Evolutionary conservation across 2,797 vertebrate genomes (phyloP).

Genomic region (Moxostoma hubbsi): DNA sequence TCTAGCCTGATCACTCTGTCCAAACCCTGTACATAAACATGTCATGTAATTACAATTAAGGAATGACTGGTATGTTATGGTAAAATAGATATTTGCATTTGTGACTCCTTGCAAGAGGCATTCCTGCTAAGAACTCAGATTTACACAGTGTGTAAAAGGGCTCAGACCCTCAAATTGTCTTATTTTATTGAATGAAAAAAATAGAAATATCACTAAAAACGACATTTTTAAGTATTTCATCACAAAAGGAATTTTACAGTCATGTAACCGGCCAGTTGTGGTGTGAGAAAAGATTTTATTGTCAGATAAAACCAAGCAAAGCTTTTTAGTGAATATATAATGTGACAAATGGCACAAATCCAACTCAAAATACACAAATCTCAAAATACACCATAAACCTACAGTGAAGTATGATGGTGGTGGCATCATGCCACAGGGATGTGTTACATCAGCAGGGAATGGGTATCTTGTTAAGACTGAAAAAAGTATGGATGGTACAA

Average conservation of each 20-base stretch:
- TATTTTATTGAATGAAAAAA: no score
- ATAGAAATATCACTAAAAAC: no score
- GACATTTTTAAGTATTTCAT: no score
- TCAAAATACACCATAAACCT: no score
- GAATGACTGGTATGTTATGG: conserved; percentile 20
- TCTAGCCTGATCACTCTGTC: conserved; percentile 29
- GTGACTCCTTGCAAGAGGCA: not conserved
- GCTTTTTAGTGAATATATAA: no score
- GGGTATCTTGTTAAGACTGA: not conserved
- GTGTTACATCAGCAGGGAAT: not conserved
- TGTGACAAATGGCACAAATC: no score
- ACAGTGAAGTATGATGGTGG: not conserved
- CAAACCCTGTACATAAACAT: conserved; percentile 33
- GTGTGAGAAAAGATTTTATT: no score
- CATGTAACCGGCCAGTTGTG: no score
- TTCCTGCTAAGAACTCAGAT: not conserved
- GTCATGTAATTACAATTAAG: conserved; percentile 27
- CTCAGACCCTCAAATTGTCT: no score
- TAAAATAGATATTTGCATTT: conserved; percentile 35
- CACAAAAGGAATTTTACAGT: no score
- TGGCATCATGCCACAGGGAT: not conserved
- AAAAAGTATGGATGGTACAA: not conserved
- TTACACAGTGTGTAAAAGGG: not conserved
- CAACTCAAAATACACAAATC: no score
- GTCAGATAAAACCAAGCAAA: no score